Conservation (phyloP, 2,113 vertebrate species). For the Scolopax mira region DNA sequence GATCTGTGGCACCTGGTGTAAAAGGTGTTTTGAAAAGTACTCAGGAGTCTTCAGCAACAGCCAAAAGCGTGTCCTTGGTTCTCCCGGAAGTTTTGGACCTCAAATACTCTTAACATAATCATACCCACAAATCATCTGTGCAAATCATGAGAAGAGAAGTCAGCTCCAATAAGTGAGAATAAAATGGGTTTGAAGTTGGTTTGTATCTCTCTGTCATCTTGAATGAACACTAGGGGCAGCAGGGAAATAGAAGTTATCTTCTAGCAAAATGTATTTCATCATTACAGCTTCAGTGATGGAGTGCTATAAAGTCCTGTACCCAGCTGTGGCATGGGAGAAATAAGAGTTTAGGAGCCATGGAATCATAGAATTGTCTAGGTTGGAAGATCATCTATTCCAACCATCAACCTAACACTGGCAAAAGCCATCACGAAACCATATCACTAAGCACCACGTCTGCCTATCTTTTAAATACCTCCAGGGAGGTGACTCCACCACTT, state of each 20-base stretch:
- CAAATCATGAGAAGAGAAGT: background rate
- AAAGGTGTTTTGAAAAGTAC: background rate
- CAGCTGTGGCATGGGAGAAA: slow-evolving; percentile 29
- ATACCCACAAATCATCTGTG: background rate
- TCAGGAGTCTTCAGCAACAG: background rate
- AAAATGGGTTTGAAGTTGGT: background rate
- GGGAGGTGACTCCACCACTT: background rate
- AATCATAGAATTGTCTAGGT: too few species aligned
- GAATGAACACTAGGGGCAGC: background rate
- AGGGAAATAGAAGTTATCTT: background rate
- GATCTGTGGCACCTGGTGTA: background rate
- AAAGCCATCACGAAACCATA: too few species aligned
- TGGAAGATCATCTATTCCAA: too few species aligned
- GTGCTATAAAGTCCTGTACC: background rate
- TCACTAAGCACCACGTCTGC: too few species aligned
- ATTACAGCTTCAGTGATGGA: background rate
- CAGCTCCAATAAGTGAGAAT: background rate
- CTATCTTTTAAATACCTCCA: background rate
- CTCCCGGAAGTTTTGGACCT: background rate
- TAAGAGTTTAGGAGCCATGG: background rate
- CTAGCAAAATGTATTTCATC: background rate
- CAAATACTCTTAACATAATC: background rate
- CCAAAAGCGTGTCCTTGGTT: background rate
- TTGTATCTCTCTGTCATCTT: background rate
- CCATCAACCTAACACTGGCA: too few species aligned